Conservation (phyloP, 1,140 invertebrate genomes). For the Heliconius eleuchia region DNA sequence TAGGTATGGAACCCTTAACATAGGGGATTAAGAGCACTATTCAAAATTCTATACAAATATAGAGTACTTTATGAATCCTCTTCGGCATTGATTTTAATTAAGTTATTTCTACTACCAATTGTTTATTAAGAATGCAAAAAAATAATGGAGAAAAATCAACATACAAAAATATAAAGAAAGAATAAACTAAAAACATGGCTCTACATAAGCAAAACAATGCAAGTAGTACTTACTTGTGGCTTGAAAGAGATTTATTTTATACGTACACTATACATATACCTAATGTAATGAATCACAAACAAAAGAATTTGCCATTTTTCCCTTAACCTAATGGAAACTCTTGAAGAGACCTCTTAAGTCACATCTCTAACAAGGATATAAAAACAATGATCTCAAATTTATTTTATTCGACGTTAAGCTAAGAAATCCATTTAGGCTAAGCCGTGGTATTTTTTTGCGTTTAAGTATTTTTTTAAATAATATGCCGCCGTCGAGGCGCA, state of each 20-base stretch:
- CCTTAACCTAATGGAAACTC: conserved; percentile 29
- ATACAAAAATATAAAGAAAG: too few relatives aligned
- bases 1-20: too few relatives aligned
- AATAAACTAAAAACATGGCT: too few relatives aligned
- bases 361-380: conserved; percentile 31
- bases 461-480: not conserved
- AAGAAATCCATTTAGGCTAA: conserved; percentile 11
- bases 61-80: too few relatives aligned
- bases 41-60: too few relatives aligned
- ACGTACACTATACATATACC: not conserved
- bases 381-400: conserved; percentile 26
- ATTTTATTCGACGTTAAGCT: conserved; percentile 31
- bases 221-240: too few relatives aligned
- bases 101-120: too few relatives aligned
- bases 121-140: too few relatives aligned
- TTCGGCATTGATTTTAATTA: too few relatives aligned
- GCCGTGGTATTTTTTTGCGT: not conserved
- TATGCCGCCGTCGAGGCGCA: not conserved
- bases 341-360: conserved; percentile 25
- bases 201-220: too few relatives aligned
- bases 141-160: too few relatives aligned
- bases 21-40: too few relatives aligned
- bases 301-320: conserved; percentile 29
- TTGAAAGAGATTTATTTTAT: not conserved
- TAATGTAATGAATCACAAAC: not conserved